Conservation (phyloP, 1,140 invertebrate species). For the Eupristina koningsbergeri region DNA sequence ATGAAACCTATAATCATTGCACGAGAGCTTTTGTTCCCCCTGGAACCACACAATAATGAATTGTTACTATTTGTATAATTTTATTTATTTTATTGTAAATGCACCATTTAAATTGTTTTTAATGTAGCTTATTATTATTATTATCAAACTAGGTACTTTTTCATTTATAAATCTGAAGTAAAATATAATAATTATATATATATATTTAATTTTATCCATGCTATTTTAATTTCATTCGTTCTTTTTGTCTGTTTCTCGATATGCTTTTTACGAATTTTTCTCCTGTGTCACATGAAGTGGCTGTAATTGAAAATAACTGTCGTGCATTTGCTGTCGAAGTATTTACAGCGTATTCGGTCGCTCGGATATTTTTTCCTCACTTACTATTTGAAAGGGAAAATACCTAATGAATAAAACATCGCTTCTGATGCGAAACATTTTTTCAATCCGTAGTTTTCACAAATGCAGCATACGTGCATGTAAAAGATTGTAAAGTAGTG, state of each 20-base stretch:
- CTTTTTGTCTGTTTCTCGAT: background rate
- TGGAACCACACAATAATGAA: too few species aligned
- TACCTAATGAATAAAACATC: conserved; percentile 36
- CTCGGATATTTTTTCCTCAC: background rate
- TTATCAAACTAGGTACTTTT: too few species aligned
- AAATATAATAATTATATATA: too few species aligned
- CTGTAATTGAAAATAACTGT: conserved; percentile 49
- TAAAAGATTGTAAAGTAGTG: too few species aligned
- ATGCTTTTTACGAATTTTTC: background rate
- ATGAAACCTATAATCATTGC: too few species aligned
- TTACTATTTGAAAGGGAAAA: conserved; percentile 23
- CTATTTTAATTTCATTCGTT: background rate
- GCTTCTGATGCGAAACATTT: conserved; percentile 10
- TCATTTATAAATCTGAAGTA: too few species aligned
- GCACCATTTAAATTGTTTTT: too few species aligned
- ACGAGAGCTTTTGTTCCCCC: too few species aligned
- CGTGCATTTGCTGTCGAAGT: background rate
- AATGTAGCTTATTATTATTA: too few species aligned
- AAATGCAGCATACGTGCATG: background rate
- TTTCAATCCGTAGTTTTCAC: background rate
- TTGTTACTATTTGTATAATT: too few species aligned
- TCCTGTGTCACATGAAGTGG: conserved; percentile 5
- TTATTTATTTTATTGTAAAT: too few species aligned
- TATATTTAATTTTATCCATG: conserved; percentile 24
- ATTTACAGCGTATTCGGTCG: background rate